phyloP scores from a whole-genome alignment of 2,888 invertebrate genomes.

The Scrobipalpa atriplicella region DNA sequence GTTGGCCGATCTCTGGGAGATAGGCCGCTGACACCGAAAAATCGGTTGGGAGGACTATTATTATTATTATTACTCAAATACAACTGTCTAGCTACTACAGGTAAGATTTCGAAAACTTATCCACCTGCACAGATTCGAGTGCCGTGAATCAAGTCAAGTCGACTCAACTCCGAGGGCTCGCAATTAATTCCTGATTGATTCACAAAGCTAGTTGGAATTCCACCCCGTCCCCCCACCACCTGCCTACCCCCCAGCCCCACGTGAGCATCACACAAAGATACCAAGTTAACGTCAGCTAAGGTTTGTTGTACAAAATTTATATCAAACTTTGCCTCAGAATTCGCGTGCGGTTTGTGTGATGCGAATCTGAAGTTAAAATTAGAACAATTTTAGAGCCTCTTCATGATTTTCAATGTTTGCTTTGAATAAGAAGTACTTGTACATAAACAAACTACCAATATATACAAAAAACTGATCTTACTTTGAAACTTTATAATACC shows the following conservation, averaged over 20 bases:
- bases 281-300: conserved; percentile 75
- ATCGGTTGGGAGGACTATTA: too few relatives aligned
- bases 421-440: too few relatives aligned
- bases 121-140: conserved; percentile 21
- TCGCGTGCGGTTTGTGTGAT: conserved; percentile 45
- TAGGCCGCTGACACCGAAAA: too few relatives aligned
- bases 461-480: too few relatives aligned
- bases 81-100: not conserved
- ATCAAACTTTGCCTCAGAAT: conserved; percentile 69
- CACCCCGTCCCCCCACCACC: conserved; percentile 39
- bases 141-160: conserved; percentile 55
- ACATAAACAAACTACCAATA: too few relatives aligned
- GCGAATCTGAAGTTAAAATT: conserved; percentile 37
- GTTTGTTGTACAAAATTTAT: conserved; percentile 77
- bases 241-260: conserved; percentile 51
- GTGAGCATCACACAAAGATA: conserved; percentile 76
- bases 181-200: conserved; percentile 78
- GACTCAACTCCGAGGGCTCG: conserved; percentile 58
- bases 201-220: conserved; percentile 70
- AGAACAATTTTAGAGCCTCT: too few relatives aligned
- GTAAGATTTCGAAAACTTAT: not conserved
- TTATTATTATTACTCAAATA: too few relatives aligned
- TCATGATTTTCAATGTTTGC: too few relatives aligned
- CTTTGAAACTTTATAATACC: too few relatives aligned
- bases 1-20: too few relatives aligned